A percentile compares a stretch with the other conserved stretches of the same genome.
These are phyloP conservation scores for Trinorchestia longiramus DNA, from an alignment of 1,140 invertebrate genomes.

Conservation along the genomic window DNA sequence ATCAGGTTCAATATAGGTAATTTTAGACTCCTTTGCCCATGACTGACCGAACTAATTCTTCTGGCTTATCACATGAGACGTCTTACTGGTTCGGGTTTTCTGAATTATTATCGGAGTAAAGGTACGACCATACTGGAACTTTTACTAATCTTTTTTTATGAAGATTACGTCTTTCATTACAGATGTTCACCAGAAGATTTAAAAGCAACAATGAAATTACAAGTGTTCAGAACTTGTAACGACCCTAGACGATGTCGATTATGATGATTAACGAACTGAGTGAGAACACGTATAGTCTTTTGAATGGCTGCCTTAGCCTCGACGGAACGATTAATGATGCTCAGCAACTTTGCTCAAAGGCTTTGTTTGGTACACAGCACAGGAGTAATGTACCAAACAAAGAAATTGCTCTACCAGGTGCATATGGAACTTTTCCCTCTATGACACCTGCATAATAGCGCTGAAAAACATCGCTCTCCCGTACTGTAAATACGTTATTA, in stretches of 20 bases:
- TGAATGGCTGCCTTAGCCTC: not conserved
- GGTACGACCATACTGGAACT: not conserved
- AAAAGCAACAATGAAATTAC: conserved; percentile 1
- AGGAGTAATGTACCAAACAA: not conserved
- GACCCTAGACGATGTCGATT: not conserved
- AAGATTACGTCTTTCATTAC: not conserved
- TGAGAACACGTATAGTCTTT: not conserved
- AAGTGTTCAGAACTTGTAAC: not conserved
- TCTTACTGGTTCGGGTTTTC: not conserved
- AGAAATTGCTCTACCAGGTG: not conserved
- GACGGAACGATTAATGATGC: not conserved
- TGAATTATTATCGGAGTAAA: not conserved
- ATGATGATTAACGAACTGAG: not conserved
- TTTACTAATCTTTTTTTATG: not conserved
- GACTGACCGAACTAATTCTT: not conserved
- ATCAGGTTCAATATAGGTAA: not conserved
- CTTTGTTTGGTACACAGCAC: not conserved
- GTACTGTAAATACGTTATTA: not conserved
- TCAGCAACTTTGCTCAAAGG: not conserved
- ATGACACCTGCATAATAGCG: not conserved
- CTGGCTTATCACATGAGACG: not conserved
- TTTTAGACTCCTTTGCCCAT: not conserved
- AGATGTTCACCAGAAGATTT: not conserved
- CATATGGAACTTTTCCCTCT: not conserved
- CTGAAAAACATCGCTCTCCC: not conserved